These are phyloP conservation scores for Calcarius ornatus DNA, from an alignment of 2,113 vertebrate genomes.

Conservation along the genomic window DNA sequence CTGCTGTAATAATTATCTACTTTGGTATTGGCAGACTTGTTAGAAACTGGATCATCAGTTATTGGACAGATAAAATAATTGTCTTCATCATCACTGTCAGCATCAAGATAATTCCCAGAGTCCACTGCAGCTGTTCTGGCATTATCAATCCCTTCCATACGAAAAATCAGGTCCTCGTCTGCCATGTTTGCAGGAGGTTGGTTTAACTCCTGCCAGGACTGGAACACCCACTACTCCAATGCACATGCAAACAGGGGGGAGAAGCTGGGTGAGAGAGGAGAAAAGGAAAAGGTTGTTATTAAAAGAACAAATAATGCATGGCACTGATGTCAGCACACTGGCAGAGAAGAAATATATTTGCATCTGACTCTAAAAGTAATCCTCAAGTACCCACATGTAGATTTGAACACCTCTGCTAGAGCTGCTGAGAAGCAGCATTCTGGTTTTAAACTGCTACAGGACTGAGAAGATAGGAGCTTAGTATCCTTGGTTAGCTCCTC, in stretches of 20 bases:
- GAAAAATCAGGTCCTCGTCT: slow-evolving; percentile 95
- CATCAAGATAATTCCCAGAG: slow-evolving; percentile 60
- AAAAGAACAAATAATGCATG: not conserved
- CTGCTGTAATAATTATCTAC: slow-evolving; percentile 75
- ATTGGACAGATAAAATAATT: slow-evolving; percentile 86
- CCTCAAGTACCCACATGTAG: not conserved
- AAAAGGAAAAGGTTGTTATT: not conserved
- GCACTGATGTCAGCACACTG: not conserved
- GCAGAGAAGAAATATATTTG: not conserved
- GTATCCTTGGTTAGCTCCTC: not conserved
- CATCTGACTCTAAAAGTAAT: not conserved
- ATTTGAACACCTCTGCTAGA: not conserved
- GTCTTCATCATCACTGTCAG: slow-evolving; percentile 84
- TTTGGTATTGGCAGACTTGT: slow-evolving; percentile 61
- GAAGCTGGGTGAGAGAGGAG: not conserved
- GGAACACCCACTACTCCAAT: slow-evolving; percentile 32
- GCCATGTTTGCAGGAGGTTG: slow-evolving; percentile 73
- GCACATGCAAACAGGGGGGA: not conserved
- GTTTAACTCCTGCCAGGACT: not conserved
- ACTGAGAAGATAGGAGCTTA: not conserved
- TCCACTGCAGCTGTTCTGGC: not conserved
- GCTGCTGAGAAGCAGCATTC: not conserved
- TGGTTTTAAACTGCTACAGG: not conserved
- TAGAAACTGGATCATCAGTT: slow-evolving; percentile 79
- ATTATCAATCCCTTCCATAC: slow-evolving; percentile 88